A percentile compares a stretch with the other conserved stretches of the same genome.
These are phyloP conservation scores for Eupithecia dodoneata DNA, from an alignment of 2,888 invertebrate genomes.

Conservation along the genomic window DNA sequence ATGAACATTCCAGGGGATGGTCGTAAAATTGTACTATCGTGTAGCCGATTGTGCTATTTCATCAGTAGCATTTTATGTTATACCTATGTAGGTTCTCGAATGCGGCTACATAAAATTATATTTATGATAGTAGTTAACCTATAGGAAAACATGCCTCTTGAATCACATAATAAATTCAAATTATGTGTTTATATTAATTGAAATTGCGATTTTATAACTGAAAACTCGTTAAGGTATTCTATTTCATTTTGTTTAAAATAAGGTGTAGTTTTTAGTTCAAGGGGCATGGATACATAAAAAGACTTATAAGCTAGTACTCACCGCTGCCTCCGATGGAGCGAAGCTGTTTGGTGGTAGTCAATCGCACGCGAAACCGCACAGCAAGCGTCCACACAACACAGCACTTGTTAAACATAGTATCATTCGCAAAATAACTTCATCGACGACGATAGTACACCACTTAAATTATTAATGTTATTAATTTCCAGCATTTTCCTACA, in stretches of 20 bases:
- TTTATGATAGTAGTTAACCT: slow-evolving; percentile 48
- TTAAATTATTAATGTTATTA: slow-evolving; percentile 83
- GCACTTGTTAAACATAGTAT: slow-evolving; percentile 80
- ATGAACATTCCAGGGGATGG: slow-evolving; percentile 36
- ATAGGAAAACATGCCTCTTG: slow-evolving; percentile 27
- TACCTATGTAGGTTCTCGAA: slow-evolving; percentile 30
- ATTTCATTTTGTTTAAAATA: slow-evolving; percentile 1
- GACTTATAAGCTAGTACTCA: slow-evolving; percentile 50
- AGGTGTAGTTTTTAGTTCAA: slow-evolving; percentile 2
- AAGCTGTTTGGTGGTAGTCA: slow-evolving; percentile 53
- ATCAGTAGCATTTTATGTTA: slow-evolving; percentile 57
- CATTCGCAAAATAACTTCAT: slow-evolving; percentile 84
- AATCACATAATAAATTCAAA: slow-evolving; percentile 32
- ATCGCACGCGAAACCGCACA: slow-evolving; percentile 71
- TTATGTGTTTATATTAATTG: slow-evolving; percentile 14
- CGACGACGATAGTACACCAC: slow-evolving; percentile 81
- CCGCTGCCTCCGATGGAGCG: slow-evolving; percentile 55
- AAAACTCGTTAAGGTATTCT: background rate
- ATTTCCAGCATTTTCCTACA: slow-evolving; percentile 84
- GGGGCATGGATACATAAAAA: slow-evolving; percentile 20
- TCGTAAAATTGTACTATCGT: slow-evolving; percentile 55
- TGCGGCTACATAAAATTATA: slow-evolving; percentile 52
- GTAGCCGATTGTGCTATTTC: slow-evolving; percentile 57
- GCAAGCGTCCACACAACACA: slow-evolving; percentile 78
- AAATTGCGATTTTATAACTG: background rate